Base-by-base conservation (phyloP, 2,797 vertebrate genomes). In the Mus minutoides region DNA sequence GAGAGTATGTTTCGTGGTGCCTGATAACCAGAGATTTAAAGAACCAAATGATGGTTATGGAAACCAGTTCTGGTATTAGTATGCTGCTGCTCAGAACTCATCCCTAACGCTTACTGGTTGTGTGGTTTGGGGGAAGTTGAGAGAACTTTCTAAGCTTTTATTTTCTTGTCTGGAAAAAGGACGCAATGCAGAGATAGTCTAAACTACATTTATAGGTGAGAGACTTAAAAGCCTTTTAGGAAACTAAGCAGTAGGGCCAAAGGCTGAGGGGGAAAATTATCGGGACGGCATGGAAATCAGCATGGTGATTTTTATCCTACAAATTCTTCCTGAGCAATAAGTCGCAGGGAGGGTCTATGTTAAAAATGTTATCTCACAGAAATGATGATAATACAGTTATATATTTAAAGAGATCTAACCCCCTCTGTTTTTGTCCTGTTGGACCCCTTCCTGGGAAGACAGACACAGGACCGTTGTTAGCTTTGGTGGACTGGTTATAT, bases 121-220 rank as follows among this genome's bases (percentile, higher is more conserved):
- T 64, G 21, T 73, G 56, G 60, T 75, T 60, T 92, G 80, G 17
- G 64, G 37, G 78, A 93, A 83, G 11, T 40, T 43, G 58, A 54
- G 93, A 82, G 5, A 69, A 34, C 8, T 60, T 71, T 96, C 34
- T 92, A 22, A 84, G 37, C 12, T 94, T 96, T 91, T 91, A 40
- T 90, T 90, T 96, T 95, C 49, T 94, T 86, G 21, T 90, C 49
- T 88, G 24, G 19, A 34, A 83, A 92, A 95, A 83, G 12, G 34
- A 26, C 91, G 58, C 37, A 91, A 54, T 71, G 58, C 0, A 40
- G 79, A 34, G 3, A 88, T 90, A 37, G 5, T 6, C 19, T 79
- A 80, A 88, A 69, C 86, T 84, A 69, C 3, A 90, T 43, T 76
- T 76, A 67, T 62, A 90, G 26, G 21, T 62, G 52, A 95, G 4